Conservation (phyloP, 2,113 vertebrate genomes). For the Pithys albifrons region DNA sequence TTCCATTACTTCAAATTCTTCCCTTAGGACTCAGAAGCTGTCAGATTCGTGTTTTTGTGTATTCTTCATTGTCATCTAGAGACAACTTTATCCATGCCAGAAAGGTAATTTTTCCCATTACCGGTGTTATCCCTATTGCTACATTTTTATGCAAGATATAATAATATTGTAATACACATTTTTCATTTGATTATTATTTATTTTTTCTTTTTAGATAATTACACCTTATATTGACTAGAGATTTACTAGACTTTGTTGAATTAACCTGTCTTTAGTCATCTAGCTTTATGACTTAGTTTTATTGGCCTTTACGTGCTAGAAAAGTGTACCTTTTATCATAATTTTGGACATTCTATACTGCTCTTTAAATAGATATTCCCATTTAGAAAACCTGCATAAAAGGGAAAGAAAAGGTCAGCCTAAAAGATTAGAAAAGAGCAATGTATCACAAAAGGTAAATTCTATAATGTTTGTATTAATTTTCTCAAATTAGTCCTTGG, state of each 20-base stretch:
- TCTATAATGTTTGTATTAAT: background rate
- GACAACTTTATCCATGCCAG: background rate
- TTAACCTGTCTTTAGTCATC: background rate
- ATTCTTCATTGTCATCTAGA: slow-evolving; percentile 8
- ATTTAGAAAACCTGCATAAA: background rate
- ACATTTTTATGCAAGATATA: background rate
- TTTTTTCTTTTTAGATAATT: background rate
- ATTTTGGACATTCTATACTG: background rate
- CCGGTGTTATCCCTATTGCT: background rate
- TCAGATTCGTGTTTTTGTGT: slow-evolving; percentile 44
- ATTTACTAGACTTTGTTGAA: background rate
- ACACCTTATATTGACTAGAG: background rate
- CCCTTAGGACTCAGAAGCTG: slow-evolving; percentile 10
- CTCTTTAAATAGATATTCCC: background rate
- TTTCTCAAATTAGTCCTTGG: background rate
- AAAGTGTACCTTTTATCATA: background rate
- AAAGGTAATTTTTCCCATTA: slow-evolving; percentile 4
- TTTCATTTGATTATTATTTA: background rate
- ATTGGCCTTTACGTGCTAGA: background rate
- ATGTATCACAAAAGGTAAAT: background rate
- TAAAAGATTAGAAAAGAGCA: background rate
- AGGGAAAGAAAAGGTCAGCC: background rate
- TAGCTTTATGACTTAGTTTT: background rate
- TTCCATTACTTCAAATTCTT: slow-evolving; percentile 27
- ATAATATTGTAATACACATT: background rate